Percentiles rank a stretch among this genome's conserved stretches.
Conservation (phyloP, 2,113 vertebrate genomes). For the Rhinoderma darwinii region DNA sequence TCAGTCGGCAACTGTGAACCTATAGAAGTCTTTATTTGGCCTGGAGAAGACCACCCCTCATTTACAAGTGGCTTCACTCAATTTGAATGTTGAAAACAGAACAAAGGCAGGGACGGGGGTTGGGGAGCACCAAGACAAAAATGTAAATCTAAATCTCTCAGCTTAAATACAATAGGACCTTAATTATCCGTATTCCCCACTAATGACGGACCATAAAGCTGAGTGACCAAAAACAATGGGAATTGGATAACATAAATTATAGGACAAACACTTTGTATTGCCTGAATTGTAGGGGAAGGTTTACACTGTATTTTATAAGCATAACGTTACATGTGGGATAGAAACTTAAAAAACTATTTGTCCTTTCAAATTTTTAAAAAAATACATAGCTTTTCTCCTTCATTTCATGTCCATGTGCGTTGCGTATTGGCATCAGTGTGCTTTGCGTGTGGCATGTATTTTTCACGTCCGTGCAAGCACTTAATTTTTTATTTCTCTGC, state of each 20-base stretch:
- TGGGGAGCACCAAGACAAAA: constrained; percentile 6
- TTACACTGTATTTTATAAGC: background rate
- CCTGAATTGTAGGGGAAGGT: background rate
- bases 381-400: no score
- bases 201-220: constrained; percentile 34
- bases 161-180: constrained; percentile 28
- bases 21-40: background rate
- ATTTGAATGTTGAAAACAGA: constrained; percentile 40
- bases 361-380: background rate
- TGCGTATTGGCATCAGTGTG: no score
- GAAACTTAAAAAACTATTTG: background rate
- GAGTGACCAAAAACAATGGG: constrained; percentile 30
- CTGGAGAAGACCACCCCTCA: constrained; percentile 2
- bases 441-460: no score
- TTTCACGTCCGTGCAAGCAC: no score
- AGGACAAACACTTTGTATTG: constrained; percentile 12
- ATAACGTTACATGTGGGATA: background rate
- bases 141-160: constrained; percentile 14
- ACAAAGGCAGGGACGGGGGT: constrained; percentile 25
- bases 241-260: constrained; percentile 15
- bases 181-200: constrained; percentile 31
- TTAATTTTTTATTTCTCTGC: no score
- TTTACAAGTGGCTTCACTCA: constrained; percentile 31
- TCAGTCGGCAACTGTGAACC: background rate
- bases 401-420: no score